Evolutionary conservation across 1,140 invertebrate genomes (phyloP).

Genomic region (Cryptotermes secundus): DNA sequence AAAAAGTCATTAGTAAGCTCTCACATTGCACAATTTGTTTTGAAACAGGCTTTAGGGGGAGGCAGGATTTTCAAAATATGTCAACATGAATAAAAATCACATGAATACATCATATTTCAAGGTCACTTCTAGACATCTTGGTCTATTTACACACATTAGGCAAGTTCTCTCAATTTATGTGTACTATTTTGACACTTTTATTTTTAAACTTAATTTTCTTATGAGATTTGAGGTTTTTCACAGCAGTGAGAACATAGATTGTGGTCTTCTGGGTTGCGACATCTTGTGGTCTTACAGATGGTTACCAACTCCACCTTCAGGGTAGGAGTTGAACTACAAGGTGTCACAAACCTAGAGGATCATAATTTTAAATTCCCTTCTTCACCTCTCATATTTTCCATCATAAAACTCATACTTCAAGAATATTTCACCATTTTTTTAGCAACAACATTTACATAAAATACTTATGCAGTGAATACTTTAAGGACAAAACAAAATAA

Average conservation of each 20-base stretch:
- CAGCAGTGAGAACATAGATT: too few species aligned
- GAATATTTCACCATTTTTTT: background rate
- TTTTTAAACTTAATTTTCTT: background rate
- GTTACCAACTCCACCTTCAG: too few species aligned
- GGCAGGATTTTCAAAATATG: background rate
- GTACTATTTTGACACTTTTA: background rate
- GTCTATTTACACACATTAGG: slow-evolving; percentile 10
- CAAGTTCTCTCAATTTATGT: background rate
- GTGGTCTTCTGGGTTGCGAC: too few species aligned
- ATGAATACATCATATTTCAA: slow-evolving; percentile 18
- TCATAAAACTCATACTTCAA: background rate
- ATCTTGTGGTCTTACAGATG: too few species aligned
- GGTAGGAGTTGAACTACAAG: too few species aligned
- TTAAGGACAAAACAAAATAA: background rate
- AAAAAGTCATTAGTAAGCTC: background rate
- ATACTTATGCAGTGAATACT: background rate
- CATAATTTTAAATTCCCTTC: too few species aligned
- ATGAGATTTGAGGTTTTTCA: too few species aligned
- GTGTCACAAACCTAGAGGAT: too few species aligned
- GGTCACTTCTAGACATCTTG: background rate
- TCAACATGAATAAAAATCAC: slow-evolving; percentile 9
- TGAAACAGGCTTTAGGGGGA: background rate
- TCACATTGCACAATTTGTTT: background rate
- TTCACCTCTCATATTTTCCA: background rate
- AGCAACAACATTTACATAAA: background rate